A percentile compares a stretch with the other conserved stretches of the same genome.
These are phyloP conservation scores for Elmis aenea DNA, from an alignment of 2,888 invertebrate genomes.

Conservation along the genomic window DNA sequence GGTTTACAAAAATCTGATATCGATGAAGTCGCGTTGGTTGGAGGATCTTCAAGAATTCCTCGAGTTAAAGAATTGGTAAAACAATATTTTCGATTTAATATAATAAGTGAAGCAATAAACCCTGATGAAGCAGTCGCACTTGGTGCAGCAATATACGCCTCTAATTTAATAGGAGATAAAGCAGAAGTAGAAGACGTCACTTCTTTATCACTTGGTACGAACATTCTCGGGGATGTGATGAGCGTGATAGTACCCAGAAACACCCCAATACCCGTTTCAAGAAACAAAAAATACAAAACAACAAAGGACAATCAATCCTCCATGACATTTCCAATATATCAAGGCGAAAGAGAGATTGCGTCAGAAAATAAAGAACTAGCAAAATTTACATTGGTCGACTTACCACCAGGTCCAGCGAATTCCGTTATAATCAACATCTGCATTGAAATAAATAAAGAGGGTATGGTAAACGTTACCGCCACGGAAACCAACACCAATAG, in stretches of 20 bases:
- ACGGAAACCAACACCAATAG: slow-evolving; percentile 1
- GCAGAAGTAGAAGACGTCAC: slow-evolving; percentile 26
- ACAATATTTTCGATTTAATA: slow-evolving; percentile 22
- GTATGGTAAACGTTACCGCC: neutral
- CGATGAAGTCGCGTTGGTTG: slow-evolving; percentile 29
- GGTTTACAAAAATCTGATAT: slow-evolving; percentile 22
- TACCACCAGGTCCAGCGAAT: slow-evolving; percentile 19
- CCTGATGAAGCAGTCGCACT: slow-evolving; percentile 32
- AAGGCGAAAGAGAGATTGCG: slow-evolving; percentile 20
- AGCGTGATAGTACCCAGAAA: slow-evolving; percentile 25
- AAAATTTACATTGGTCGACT: slow-evolving; percentile 11
- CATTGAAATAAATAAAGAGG: slow-evolving; percentile 13
- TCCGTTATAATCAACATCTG: slow-evolving; percentile 9
- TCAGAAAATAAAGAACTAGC: slow-evolving; percentile 18
- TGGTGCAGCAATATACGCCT: slow-evolving; percentile 31
- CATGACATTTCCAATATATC: slow-evolving; percentile 14
- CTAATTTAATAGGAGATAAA: slow-evolving; percentile 19
- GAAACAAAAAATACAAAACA: slow-evolving; percentile 9
- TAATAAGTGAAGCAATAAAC: slow-evolving; percentile 25
- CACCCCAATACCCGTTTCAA: slow-evolving; percentile 19
- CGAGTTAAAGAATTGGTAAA: slow-evolving; percentile 25
- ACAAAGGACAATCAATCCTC: slow-evolving; percentile 18
- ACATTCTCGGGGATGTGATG: slow-evolving; percentile 20
- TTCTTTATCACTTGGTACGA: slow-evolving; percentile 27
- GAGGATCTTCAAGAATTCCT: slow-evolving; percentile 32